Base-by-base conservation (phyloP, 1,140 invertebrate species). In the Drosophila nigrodunni region DNA sequence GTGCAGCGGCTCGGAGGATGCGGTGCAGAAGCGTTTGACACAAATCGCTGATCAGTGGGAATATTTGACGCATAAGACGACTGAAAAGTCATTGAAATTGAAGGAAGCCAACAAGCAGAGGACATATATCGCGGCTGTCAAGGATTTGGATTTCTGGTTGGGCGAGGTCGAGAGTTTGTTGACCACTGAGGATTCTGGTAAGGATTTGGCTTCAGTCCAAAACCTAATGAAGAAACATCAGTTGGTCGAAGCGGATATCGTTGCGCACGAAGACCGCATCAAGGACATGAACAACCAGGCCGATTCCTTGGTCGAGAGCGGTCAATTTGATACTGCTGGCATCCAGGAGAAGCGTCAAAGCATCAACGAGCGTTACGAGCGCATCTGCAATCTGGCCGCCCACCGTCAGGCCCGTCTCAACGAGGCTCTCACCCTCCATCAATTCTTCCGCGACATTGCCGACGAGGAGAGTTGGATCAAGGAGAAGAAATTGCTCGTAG, bases 401-500 rank as follows among this genome's bases (percentile, higher is more conserved):
- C 97, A 99, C 90, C 94, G 98, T 44, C 95, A 98, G 87, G 96
- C 96, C 1, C 94, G 98, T 35, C 94, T 99, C 13, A 96, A 96
- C 92, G 98, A 99, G 93, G 98, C 98, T 2, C 98, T 99, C 90
- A 99, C 98, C 7, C 94, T 99, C 78, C 98, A 99, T 93, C 98
- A 99, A 93, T 99, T 99, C 96, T 98, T 99, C 95, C 94, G 99
- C 52, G 99, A 99, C 92, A 99, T 99, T 92, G 98, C 99, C 76
- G 99, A 99, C 93, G 99, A 99, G 93, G 99, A 99, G 93, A 98
- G 97, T n/a, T 99, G 99, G 99, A 99, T 99, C 91, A 99, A 99
- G 92, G 99, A 99, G 91, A 99, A 99, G 94, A 99, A 99, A 93
- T 93, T 99, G 10, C 93, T 99, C 6, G 98, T 99, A 2, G 97